phyloP scores from a whole-genome alignment of 2,113 vertebrate species.

The Stegastes partitus region DNA sequence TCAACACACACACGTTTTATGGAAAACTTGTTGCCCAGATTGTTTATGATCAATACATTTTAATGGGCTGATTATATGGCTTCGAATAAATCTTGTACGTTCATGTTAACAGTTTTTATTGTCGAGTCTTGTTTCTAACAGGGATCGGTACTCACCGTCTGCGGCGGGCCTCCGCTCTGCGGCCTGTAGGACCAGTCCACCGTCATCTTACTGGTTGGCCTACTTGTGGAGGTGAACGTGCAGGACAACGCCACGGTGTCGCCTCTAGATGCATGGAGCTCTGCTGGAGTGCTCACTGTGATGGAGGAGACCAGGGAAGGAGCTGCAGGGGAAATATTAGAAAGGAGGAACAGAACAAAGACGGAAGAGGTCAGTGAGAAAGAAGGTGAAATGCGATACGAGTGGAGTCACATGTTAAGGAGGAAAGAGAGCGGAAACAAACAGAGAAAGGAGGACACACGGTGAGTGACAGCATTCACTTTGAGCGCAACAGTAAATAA shows the following conservation, averaged over 20 bases:
- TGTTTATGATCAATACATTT: too few relatives aligned
- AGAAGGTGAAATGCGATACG: not conserved
- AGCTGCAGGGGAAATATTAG: constrained; percentile 70
- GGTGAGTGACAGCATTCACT: constrained; percentile 3
- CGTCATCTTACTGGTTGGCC: constrained; percentile 85
- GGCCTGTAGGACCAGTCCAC: constrained; percentile 92
- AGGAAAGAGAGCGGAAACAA: not conserved
- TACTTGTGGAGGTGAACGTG: constrained; percentile 87
- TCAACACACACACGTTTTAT: too few relatives aligned
- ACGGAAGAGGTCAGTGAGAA: not conserved
- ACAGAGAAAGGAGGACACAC: not conserved
- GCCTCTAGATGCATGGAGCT: constrained; percentile 85
- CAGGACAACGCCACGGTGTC: constrained; percentile 86
- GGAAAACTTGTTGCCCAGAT: too few relatives aligned
- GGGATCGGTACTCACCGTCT: constrained; percentile 79
- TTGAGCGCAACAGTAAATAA: not conserved
- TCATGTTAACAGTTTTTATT: not conserved
- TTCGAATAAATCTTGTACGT: not conserved
- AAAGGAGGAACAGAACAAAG: not conserved
- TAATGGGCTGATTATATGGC: too few relatives aligned
- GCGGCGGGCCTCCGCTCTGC: constrained; percentile 78
- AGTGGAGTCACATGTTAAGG: not conserved
- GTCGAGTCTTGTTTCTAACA: not conserved
- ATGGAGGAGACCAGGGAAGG: constrained; percentile 73
- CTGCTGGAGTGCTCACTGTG: constrained; percentile 84